Evolutionary conservation across 2,797 vertebrate species (phyloP).

Genomic region (Adelosebastes latens): DNA sequence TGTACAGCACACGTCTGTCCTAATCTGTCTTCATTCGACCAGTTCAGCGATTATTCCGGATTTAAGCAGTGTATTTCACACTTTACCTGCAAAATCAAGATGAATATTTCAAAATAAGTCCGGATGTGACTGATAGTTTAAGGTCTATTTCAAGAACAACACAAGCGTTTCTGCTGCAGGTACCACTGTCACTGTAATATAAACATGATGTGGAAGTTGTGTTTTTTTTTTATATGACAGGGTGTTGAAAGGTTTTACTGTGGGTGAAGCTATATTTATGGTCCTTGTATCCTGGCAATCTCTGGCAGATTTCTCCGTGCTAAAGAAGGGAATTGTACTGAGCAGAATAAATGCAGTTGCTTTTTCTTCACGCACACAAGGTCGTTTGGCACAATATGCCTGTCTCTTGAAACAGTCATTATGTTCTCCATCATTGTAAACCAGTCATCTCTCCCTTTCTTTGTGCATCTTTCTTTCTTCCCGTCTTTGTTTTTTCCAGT

Average conservation of each 20-base stretch:
- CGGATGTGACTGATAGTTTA: slow-evolving; percentile 36
- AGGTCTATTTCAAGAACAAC: slow-evolving; percentile 43
- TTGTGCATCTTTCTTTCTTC: slow-evolving; percentile 31
- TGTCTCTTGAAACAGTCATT: slow-evolving; percentile 66
- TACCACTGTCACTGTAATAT: slow-evolving; percentile 46
- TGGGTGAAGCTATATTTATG: slow-evolving; percentile 69
- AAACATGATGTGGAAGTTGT: slow-evolving; percentile 52
- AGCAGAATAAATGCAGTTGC: slow-evolving; percentile 52
- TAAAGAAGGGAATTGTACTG: slow-evolving; percentile 40
- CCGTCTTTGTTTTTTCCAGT: slow-evolving; percentile 73
- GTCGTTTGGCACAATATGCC: slow-evolving; percentile 60
- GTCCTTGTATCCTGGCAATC: slow-evolving; percentile 59
- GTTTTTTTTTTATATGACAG: slow-evolving; percentile 54
- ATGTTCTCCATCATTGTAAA: slow-evolving; percentile 69
- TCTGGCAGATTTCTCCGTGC: slow-evolving; percentile 46
- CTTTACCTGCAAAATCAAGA: slow-evolving; percentile 41
- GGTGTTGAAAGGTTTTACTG: slow-evolving; percentile 64
- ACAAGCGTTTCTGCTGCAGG: slow-evolving; percentile 32
- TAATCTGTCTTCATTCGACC: slow-evolving; percentile 58
- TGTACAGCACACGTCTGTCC: slow-evolving; percentile 2
- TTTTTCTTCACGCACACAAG: slow-evolving; percentile 64
- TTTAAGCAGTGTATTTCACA: slow-evolving; percentile 47
- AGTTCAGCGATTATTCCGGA: slow-evolving; percentile 36
- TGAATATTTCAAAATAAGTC: slow-evolving; percentile 25
- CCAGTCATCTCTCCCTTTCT: slow-evolving; percentile 48